A percentile compares a stretch with the other conserved stretches of the same genome.
Evolutionary conservation across 2,888 invertebrate species (phyloP).

Genomic region (Myathropa florea): DNA sequence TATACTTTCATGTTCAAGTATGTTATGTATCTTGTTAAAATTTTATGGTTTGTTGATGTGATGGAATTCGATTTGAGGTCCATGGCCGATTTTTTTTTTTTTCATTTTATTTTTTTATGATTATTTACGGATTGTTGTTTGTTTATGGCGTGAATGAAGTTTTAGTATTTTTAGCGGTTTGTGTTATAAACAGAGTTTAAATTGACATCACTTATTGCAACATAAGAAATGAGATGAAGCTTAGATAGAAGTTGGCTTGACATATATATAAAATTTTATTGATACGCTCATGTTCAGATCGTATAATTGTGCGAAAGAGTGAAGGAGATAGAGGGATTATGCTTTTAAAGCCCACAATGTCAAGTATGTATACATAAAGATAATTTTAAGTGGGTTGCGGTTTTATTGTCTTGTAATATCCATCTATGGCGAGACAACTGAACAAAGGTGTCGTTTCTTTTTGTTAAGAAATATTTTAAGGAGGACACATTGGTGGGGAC

Average conservation of each 20-base stretch:
- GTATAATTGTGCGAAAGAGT: not conserved
- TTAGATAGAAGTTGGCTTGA: not conserved
- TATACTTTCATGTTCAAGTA: not conserved
- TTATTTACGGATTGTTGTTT: not conserved
- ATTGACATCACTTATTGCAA: slow-evolving; percentile 15
- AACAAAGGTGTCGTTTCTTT: not conserved
- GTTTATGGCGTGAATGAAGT: slow-evolving; percentile 10
- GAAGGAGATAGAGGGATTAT: not conserved
- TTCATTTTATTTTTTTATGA: slow-evolving; percentile 2
- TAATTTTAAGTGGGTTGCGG: not conserved
- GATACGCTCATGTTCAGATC: not conserved
- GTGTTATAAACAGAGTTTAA: not conserved
- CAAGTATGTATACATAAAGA: not conserved
- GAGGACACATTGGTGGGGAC: no score
- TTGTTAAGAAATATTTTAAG: not conserved
- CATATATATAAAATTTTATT: not conserved
- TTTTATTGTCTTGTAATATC: not conserved
- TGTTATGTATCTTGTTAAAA: slow-evolving; percentile 8
- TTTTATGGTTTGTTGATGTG: slow-evolving; percentile 26
- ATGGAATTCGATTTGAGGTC: slow-evolving; percentile 24
- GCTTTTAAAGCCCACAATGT: not conserved
- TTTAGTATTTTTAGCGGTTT: not conserved
- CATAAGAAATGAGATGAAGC: not conserved
- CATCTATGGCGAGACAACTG: not conserved
- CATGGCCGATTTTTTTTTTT: slow-evolving; percentile 26